phyloP scores from a whole-genome alignment of 1,140 invertebrate species.

The Pygmarrhopalites habei region DNA sequence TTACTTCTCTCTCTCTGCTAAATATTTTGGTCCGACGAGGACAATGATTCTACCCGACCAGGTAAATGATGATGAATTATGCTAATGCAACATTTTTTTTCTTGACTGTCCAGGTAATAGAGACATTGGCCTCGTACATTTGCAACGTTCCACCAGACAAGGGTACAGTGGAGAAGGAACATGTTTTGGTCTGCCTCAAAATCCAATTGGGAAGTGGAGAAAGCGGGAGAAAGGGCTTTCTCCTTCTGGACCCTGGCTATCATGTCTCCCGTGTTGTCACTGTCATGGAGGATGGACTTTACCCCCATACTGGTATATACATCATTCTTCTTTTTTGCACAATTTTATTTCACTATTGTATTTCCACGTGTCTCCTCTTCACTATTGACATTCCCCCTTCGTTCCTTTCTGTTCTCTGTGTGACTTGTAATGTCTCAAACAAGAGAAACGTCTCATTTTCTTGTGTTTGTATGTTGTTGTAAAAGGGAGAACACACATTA shows the following conservation, averaged over 20 bases:
- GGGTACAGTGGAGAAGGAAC: conserved; percentile 65
- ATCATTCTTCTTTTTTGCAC: neutral
- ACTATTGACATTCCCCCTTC: no score
- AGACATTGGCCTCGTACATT: conserved; percentile 46
- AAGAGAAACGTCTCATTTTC: no score
- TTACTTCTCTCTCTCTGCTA: no score
- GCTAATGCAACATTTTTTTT: no score
- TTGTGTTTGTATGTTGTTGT: no score
- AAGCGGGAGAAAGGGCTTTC: conserved; percentile 54
- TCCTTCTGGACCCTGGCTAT: conserved; percentile 82
- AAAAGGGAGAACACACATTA: no score
- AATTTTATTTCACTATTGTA: neutral
- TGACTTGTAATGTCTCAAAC: no score
- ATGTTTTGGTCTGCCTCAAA: conserved; percentile 72
- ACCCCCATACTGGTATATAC: conserved; percentile 70
- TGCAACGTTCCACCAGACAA: conserved; percentile 41
- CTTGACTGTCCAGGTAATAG: conserved; percentile 31
- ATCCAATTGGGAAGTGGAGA: conserved; percentile 53
- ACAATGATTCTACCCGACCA: no score
- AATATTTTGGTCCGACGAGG: no score
- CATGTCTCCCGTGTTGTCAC: conserved; percentile 76
- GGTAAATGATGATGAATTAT: no score
- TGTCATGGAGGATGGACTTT: conserved; percentile 72
- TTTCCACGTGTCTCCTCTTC: no score
- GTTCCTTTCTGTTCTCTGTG: no score